Evolutionary conservation across 2,113 vertebrate genomes (phyloP), one percentile per base, ranked within the genome.

Genomic region (Eubucco bourcierii): DNA sequence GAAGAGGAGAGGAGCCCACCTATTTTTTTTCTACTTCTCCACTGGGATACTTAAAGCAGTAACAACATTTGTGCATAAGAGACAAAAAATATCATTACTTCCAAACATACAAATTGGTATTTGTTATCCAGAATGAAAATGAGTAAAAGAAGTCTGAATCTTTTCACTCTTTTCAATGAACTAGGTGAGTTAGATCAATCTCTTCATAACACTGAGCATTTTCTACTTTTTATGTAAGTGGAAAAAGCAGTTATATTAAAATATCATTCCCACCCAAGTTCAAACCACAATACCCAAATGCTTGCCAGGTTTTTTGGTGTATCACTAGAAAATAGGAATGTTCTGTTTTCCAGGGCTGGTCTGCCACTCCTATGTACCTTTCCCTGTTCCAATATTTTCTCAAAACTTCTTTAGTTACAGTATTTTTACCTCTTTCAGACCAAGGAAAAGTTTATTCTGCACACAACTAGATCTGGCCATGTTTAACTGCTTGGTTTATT

Each of bases 311-410:
- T 16, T 73, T 64, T 88, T 80, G 60, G 94, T 66, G 6, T 60
- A 74, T 67, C 2, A 0, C 95, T 92, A 91, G 94, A 96, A 92
- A 94, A 94, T 39, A 84, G 39, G 18, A 90, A 46, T 29, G 74
- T 23, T 13, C 71, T 96, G 15, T 93, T 97, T 96, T 84, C 75
- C 60, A 96, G 93, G 70, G 68, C 59, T 93, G 95, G 63, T 80
- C 80, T 87, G 84, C 94, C 97, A 96, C 96, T 95, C 97, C 97
- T 90, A 91, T 92, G 75, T 94, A 91, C 92, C 95, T 80, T 83
- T 61, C 75, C 74, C 90, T 92, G 19, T 81, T n/a, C 86, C 97
- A 96, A 95, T 88, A 95, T 95, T 97, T 97, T 80, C 85, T 73
- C 90, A 81, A 70, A 87, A 95, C 55, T 83, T 84, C 75, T 92